These are phyloP conservation scores for Myoxocephalus aenaeus DNA, from an alignment of 2,797 vertebrate species.

Conservation along the genomic window DNA sequence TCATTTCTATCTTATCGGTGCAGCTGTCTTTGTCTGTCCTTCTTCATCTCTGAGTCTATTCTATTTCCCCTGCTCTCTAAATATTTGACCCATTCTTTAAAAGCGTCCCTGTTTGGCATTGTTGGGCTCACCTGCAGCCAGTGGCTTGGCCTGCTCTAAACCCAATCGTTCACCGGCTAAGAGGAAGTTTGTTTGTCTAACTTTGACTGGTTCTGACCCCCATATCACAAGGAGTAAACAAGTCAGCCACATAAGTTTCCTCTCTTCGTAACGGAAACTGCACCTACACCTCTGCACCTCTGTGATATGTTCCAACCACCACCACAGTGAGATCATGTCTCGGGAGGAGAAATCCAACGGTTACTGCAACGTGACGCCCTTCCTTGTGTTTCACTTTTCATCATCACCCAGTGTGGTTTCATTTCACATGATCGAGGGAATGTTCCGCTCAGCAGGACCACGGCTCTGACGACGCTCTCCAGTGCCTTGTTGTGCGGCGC, in stretches of 20 bases:
- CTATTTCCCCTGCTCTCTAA: not conserved
- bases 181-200: constrained; percentile 76
- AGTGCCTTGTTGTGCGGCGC: not conserved
- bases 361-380: not conserved
- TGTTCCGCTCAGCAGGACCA: not conserved
- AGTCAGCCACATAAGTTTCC: no score
- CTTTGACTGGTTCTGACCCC: constrained; percentile 81
- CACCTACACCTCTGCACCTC: not conserved
- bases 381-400: constrained; percentile 10
- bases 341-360: no score
- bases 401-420: not conserved
- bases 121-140: constrained; percentile 80
- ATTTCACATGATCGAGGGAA: not conserved
- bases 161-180: constrained; percentile 84
- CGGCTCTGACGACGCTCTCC: not conserved
- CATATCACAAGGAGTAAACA: constrained; percentile 64
- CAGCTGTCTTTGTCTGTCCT: not conserved
- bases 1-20: not conserved
- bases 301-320: no score
- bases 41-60: not conserved
- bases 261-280: not conserved
- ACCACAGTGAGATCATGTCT: no score
- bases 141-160: constrained; percentile 78
- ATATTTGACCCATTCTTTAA: not conserved
- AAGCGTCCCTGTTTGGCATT: not conserved